Conservation (phyloP, 2,888 invertebrate species). For the Eupithecia insigniata region DNA sequence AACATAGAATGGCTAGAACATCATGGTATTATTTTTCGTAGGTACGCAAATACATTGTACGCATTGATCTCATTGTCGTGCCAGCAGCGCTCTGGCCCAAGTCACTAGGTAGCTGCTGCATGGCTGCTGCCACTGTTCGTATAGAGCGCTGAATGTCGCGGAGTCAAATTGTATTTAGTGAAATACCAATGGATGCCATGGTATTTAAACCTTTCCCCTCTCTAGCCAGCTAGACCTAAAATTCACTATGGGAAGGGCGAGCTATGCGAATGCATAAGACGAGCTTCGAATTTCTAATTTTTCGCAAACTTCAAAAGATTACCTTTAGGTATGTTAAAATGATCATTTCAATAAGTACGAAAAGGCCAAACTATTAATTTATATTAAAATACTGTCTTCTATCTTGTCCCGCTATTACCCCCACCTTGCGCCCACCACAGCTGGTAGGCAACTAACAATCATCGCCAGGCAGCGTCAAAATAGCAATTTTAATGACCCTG, state of each 20-base stretch:
- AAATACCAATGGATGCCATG: not conserved
- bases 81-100: slow-evolving; percentile 61
- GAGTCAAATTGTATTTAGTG: not conserved
- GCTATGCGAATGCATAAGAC: not conserved
- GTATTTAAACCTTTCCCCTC: too few relatives aligned
- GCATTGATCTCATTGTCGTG: slow-evolving; percentile 71
- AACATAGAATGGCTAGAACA: not conserved
- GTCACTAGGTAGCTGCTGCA: slow-evolving; percentile 40
- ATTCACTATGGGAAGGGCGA: not conserved
- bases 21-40: slow-evolving; percentile 41
- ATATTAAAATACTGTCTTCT: not conserved
- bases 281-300: not conserved
- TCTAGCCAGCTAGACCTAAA: not conserved
- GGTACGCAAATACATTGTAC: slow-evolving; percentile 56
- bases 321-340: not conserved
- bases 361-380: not conserved
- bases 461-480: slow-evolving; percentile 63
- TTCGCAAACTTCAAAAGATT: not conserved
- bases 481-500: slow-evolving; percentile 78
- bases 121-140: not conserved
- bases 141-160: not conserved
- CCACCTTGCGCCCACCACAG: slow-evolving; percentile 24
- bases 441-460: slow-evolving; percentile 26
- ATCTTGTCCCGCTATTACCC: slow-evolving; percentile 29
- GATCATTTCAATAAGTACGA: too few relatives aligned